Evolutionary conservation across 2,888 invertebrate species (phyloP), one percentile per base, ranked within the genome.

Genomic region (Dryadula phaetusa): DNA sequence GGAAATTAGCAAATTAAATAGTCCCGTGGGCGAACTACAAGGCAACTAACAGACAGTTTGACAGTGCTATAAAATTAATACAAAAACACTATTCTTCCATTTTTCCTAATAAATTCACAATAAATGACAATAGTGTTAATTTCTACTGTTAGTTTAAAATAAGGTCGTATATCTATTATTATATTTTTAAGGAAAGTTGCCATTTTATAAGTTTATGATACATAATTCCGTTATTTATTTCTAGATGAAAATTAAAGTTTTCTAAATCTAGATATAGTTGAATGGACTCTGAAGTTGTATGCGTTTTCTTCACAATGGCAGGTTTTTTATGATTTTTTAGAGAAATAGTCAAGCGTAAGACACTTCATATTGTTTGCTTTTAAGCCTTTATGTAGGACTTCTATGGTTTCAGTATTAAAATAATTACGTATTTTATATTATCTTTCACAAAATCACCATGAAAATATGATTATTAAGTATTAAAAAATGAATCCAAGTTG

Each of bases 1-100:
- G n/a, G 74, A 79, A 79, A 80, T 75, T 79, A 69, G 67, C 74
- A 71, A 69, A 73, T 72, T 72, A 72, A 72, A 68, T 64, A 61
- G 56, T 40, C 49, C 56, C 81, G 88, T 86, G 84, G 88, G 81
- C 72, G 78, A 74, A 74, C 75, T 76, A 64, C 69, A 71, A 76
- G 81, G 82, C 81, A 85, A 82, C 80, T 81, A 78, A 77, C 81
- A 79, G 78, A 83, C 81, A 80, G 77, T 81, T 80, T 83, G 85
- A 86, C 81, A 83, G 79, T 78, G 42, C 77, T 74, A 80, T 86
- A 85, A 85, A 84, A 80, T 75, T 72, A 65, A 72, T 67, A 71
- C 72, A 70, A 80, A 73, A 61, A 54, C 66, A 69, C 70, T 72
- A 74, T 74, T 76, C 73, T 67, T 70, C 74, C 72, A 73, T 70